These are phyloP conservation scores for Diphyllodes magnificus DNA, from an alignment of 2,113 vertebrate species.

Conservation along the genomic window DNA sequence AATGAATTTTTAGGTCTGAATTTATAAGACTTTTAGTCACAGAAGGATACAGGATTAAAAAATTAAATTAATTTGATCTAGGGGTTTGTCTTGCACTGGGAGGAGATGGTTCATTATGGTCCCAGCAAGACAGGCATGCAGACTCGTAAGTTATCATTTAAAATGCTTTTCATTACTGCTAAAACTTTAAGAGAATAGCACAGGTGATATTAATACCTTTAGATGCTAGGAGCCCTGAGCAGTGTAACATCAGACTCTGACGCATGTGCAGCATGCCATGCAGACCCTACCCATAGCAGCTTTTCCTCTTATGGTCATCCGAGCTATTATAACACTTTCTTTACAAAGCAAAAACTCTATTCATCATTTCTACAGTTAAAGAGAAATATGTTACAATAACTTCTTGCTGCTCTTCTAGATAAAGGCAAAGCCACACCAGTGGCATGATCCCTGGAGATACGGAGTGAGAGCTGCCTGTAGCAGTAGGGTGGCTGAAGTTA, in stretches of 20 bases:
- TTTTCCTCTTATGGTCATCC: neutral
- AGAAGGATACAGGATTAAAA: neutral
- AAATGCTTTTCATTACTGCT: neutral
- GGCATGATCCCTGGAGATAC: fast-evolving
- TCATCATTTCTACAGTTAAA: neutral
- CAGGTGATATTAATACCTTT: neutral
- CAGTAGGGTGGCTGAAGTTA: neutral
- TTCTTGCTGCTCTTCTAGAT: neutral
- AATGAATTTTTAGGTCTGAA: neutral
- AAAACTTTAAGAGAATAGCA: neutral
- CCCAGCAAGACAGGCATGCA: neutral
- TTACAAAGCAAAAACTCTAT: neutral
- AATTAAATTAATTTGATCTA: neutral
- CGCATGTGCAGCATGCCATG: too few relatives aligned
- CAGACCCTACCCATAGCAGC: too few relatives aligned
- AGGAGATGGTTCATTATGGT: neutral
- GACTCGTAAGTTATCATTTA: neutral
- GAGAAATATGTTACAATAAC: neutral
- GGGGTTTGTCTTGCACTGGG: neutral
- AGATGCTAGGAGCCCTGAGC: neutral
- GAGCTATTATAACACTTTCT: neutral
- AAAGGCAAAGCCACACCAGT: fast-evolving
- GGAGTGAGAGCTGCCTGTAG: neutral
- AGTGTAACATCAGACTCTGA: neutral
- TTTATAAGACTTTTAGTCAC: neutral